Conservation (phyloP, 2,888 invertebrate genomes). For the Linnaemya tessellans region DNA sequence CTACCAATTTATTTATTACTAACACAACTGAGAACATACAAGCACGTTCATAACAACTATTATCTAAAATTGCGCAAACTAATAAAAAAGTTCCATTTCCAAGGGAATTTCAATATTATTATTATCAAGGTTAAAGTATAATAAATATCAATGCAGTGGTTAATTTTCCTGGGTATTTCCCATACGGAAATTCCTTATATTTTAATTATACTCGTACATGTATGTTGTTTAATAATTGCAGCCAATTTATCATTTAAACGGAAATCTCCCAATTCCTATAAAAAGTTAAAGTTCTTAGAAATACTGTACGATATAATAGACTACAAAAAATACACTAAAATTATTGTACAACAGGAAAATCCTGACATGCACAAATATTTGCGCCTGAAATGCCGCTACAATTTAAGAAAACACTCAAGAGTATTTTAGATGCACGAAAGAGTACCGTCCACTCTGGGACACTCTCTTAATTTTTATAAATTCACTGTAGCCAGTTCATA, state of each 20-base stretch:
- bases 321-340: slow-evolving; percentile 54
- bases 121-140: slow-evolving; percentile 5
- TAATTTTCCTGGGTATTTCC: slow-evolving; percentile 18
- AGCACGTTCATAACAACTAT: neutral
- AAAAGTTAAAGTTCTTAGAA: neutral
- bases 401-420: slow-evolving; percentile 45
- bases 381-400: neutral
- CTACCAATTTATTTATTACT: no score
- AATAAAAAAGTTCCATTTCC: neutral
- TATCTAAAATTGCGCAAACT: neutral
- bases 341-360: slow-evolving; percentile 15
- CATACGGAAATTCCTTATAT: neutral
- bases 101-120: neutral
- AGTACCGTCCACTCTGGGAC: slow-evolving; percentile 2
- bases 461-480: neutral
- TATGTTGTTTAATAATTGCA: neutral
- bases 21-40: no score
- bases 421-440: neutral
- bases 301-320: slow-evolving; percentile 35
- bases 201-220: neutral
- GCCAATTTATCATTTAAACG: neutral
- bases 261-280: neutral
- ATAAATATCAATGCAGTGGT: neutral
- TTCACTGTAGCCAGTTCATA: slow-evolving; percentile 65
- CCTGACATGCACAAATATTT: slow-evolving; percentile 29